Conservation (phyloP, 2,888 invertebrate genomes). For the Oeneis ivallda region DNA sequence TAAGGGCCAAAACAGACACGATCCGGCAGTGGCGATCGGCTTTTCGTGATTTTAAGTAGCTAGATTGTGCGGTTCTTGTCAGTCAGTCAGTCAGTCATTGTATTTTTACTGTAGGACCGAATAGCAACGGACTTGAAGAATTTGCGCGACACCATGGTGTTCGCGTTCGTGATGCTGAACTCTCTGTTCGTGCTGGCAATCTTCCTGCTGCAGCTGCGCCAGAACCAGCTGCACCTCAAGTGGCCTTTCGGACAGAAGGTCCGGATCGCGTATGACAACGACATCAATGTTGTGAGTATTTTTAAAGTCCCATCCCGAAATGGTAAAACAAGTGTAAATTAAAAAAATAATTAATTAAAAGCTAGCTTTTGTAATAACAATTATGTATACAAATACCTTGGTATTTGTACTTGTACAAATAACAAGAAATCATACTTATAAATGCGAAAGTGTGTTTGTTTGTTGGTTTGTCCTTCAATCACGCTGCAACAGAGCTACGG, state of each 20-base stretch:
- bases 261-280: constrained; percentile 89
- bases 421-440: too few relatives aligned
- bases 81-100: not conserved
- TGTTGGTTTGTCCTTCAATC: too few relatives aligned
- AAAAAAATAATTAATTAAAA: too few relatives aligned
- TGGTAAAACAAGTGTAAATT: not conserved
- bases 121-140: constrained; percentile 94
- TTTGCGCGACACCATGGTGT: constrained; percentile 95
- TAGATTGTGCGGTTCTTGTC: too few relatives aligned
- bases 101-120: constrained; percentile 83
- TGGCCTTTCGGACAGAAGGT: constrained; percentile 96
- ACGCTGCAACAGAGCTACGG: too few relatives aligned
- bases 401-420: too few relatives aligned
- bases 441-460: too few relatives aligned
- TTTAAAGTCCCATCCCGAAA: not conserved
- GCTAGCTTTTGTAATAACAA: too few relatives aligned
- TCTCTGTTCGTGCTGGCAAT: constrained; percentile 98
- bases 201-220: constrained; percentile 97
- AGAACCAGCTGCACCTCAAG: constrained; percentile 94
- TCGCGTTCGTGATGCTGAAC: constrained; percentile 98
- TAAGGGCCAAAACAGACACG: too few relatives aligned
- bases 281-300: constrained; percentile 80
- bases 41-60: too few relatives aligned
- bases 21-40: too few relatives aligned
- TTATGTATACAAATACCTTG: too few relatives aligned